phyloP scores from a whole-genome alignment of 2,113 vertebrate species.

The Leuciscus idus region DNA sequence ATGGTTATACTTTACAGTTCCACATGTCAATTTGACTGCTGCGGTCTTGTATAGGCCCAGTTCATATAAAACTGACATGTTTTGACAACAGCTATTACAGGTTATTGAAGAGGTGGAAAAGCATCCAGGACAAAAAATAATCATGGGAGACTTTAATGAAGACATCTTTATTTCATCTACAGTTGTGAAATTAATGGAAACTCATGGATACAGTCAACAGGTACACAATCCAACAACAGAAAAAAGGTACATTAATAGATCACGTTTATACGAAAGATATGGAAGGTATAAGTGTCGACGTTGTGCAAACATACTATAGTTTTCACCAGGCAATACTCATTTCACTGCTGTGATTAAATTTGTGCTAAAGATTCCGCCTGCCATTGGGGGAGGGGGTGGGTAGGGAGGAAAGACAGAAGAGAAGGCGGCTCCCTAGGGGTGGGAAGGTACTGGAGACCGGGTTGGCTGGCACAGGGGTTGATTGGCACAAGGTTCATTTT shows the following conservation, averaged over 20 bases:
- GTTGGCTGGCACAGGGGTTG: too few relatives aligned
- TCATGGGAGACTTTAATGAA: neutral
- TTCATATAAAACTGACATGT: neutral
- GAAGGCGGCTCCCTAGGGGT: too few relatives aligned
- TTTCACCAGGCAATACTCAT: too few relatives aligned
- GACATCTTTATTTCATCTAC: neutral
- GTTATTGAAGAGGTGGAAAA: neutral
- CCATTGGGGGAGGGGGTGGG: neutral
- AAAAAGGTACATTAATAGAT: neutral
- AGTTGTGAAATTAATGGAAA: too few relatives aligned
- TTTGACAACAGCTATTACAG: neutral
- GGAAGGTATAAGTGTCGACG: neutral
- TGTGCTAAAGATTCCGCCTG: too few relatives aligned
- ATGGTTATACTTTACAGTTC: neutral
- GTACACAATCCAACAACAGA: too few relatives aligned
- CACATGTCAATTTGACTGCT: constrained; percentile 17
- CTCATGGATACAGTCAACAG: too few relatives aligned
- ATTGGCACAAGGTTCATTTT: too few relatives aligned
- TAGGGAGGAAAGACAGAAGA: too few relatives aligned
- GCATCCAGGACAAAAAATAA: neutral
- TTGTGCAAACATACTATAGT: neutral
- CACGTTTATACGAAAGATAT: neutral
- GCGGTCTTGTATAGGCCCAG: constrained; percentile 37
- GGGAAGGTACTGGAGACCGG: too few relatives aligned
- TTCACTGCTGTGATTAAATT: neutral